Evolutionary conservation across 2,888 invertebrate species (phyloP), one percentile per base, ranked within the genome.

Genomic region (Uropetala carovei): DNA sequence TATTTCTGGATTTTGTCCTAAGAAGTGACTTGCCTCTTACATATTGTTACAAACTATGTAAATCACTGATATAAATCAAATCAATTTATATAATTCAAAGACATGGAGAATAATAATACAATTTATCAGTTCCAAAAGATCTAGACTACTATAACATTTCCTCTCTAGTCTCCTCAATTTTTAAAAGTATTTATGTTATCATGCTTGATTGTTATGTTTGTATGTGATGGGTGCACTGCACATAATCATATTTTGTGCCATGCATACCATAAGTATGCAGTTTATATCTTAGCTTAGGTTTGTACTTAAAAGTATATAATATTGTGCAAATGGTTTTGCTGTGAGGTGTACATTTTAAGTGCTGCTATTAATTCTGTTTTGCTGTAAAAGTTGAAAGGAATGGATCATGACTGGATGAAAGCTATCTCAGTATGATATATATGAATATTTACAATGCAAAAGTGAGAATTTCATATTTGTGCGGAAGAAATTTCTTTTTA

Each of bases 241-340:
- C 83, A 83, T 57, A 43, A 43, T 18, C 57, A 57, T 9, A 43
- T 43, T 64, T 68, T 64, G 64, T 64, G 89, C 27, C 64, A 68
- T 64, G 68, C 43, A 43, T 64, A 64, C 43, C 16, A 64, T 89
- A 68, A 18, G 68, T 89, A 68, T 89, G 60, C 30, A 86, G n/a
- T 89, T 83, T 18, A 89, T 89, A n/a, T 43, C 43, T 60, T 89
- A 89, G 89, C 43, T n/a, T 89, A 89, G 89, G 60, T 89, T 89
- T 89, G 89, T 89, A 89, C 89, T 89, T 89, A 89, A 89, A 57
- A 64, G 64, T 64, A 43, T 11, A 89, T 89, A 27, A 59, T 27
- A 16, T 59, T 60, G 64, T 64, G 64, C 64, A 43, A 64, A 89
- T 64, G 60, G 64, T 68, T 64, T 64, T 89, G 18, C 18, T 89